These are phyloP conservation scores for Corythoichthys intestinalis DNA, from an alignment of 2,113 vertebrate species.

Conservation along the genomic window DNA sequence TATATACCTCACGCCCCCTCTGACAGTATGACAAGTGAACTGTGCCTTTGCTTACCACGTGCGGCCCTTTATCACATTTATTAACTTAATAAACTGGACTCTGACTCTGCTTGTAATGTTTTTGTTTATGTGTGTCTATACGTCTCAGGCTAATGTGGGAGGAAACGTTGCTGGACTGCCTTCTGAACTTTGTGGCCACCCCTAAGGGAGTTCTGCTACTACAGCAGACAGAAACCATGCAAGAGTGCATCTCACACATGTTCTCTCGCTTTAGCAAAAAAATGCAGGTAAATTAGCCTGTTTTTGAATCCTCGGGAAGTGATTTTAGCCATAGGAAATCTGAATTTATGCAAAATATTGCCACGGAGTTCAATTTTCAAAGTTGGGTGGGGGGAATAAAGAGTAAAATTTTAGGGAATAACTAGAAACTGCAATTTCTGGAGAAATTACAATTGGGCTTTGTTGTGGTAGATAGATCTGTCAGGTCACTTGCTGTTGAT, in stretches of 20 bases:
- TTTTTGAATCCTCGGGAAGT: too few relatives aligned
- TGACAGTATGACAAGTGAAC: not conserved
- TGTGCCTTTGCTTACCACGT: too few relatives aligned
- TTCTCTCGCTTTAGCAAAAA: constrained; percentile 84
- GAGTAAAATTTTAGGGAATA: too few relatives aligned
- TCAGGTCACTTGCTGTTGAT: too few relatives aligned
- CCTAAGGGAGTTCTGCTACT: constrained; percentile 89
- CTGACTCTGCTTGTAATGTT: not conserved
- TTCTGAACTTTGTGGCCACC: constrained; percentile 87
- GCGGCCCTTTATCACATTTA: not conserved
- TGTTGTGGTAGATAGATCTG: too few relatives aligned
- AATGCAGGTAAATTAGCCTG: constrained; percentile 75
- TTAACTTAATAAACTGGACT: not conserved
- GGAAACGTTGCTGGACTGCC: constrained; percentile 87
- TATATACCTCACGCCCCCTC: not conserved
- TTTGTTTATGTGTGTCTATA: not conserved
- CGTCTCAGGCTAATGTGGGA: constrained; percentile 81
- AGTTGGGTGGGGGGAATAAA: too few relatives aligned
- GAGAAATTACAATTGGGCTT: too few relatives aligned
- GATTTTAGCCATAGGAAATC: too few relatives aligned
- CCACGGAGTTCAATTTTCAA: too few relatives aligned
- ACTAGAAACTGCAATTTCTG: too few relatives aligned
- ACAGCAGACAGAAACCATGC: constrained; percentile 83
- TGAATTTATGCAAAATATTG: too few relatives aligned
- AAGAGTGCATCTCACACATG: constrained; percentile 87